Evolutionary conservation across 2,797 vertebrate species (phyloP).

Genomic region (Valencia hispanica): DNA sequence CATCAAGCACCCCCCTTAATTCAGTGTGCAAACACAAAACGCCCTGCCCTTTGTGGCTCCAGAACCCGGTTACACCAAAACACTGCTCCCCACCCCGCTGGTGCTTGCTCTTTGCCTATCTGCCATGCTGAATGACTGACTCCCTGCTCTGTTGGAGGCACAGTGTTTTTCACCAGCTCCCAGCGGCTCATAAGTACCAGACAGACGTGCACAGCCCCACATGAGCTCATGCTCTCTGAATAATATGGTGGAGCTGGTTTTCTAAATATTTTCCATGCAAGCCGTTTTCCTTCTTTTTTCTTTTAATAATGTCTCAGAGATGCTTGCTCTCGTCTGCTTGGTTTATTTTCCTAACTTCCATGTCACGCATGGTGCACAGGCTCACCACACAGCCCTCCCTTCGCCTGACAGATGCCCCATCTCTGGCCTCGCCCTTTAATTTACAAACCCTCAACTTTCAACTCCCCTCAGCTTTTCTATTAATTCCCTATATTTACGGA

Average conservation of each 20-base stretch:
- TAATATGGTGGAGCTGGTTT: slow-evolving; percentile 10
- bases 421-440: slow-evolving; percentile 59
- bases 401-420: slow-evolving; percentile 52
- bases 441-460: slow-evolving; percentile 55
- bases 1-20: slow-evolving; percentile 57
- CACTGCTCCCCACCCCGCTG: slow-evolving; percentile 34
- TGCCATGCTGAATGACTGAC: slow-evolving; percentile 21
- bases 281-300: slow-evolving; percentile 1
- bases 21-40: slow-evolving; percentile 20
- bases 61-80: slow-evolving; percentile 26
- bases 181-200: slow-evolving; percentile 47
- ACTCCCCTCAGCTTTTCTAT: slow-evolving; percentile 39
- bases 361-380: slow-evolving; percentile 45
- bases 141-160: slow-evolving; percentile 43
- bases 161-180: slow-evolving; percentile 41
- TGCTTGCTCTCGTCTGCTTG: slow-evolving; percentile 24
- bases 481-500: slow-evolving; percentile 55
- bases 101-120: slow-evolving; percentile 38
- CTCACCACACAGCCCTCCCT: slow-evolving; percentile 48
- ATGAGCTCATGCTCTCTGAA: slow-evolving; percentile 28
- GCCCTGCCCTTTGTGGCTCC: slow-evolving; percentile 41
- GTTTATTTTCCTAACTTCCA: slow-evolving; percentile 26
- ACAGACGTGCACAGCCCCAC: slow-evolving; percentile 47
- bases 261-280: slow-evolving; percentile 39
- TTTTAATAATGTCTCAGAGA: slow-evolving; percentile 4